Base-by-base conservation (phyloP, 2,888 invertebrate species). In the Spatulosminthurus flaviceps region DNA sequence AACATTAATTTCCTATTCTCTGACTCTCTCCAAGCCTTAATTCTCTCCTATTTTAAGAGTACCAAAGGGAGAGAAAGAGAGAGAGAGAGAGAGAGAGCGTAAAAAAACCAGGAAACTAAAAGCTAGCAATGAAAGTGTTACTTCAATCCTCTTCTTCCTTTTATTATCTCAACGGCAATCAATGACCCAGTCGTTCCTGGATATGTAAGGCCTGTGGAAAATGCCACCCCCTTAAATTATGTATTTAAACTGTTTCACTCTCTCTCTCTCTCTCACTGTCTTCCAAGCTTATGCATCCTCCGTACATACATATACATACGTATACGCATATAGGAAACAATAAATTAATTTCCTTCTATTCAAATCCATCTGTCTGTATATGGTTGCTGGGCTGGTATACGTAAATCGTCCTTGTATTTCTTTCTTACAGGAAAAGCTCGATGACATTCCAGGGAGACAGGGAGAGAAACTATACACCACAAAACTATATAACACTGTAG, bases 1-100 rank as follows among this genome's bases (percentile, higher is more conserved):
- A 60, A 64, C 69, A 80, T 80, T 80, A 78, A 78, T 81, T 77
- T 77, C 77, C 69, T n/a, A 67, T 79, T 81, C 28, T 42, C 43
- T 42, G 70, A 64, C 72, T 71, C 42, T 72, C n/a, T n/a, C n/a
- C 71, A 34, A 34, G 16, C 41, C 24, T 71, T n/a, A 24, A 42
- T 71, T 71, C 42, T 71, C 28, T 71, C 41, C 26, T 42, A 34
- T 71, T 71, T 42, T 71, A 42, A 4, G 4, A 64, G 22, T n/a
- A n/a, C n/a, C n/a, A n/a, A n/a, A n/a, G n/a, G n/a, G n/a, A n/a
- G n/a, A n/a, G n/a, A n/a, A n/a, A n/a, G n/a, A n/a, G n/a, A n/a
- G n/a, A n/a, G n/a, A n/a, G n/a, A n/a, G n/a, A n/a, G n/a, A n/a
- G n/a, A n/a, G n/a, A n/a, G n/a, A n/a, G n/a, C n/a, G n/a, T 4